Evolutionary conservation across 1,140 invertebrate genomes (phyloP), one percentile per base, ranked within the genome.

Genomic region (Chymomyza costata): DNA sequence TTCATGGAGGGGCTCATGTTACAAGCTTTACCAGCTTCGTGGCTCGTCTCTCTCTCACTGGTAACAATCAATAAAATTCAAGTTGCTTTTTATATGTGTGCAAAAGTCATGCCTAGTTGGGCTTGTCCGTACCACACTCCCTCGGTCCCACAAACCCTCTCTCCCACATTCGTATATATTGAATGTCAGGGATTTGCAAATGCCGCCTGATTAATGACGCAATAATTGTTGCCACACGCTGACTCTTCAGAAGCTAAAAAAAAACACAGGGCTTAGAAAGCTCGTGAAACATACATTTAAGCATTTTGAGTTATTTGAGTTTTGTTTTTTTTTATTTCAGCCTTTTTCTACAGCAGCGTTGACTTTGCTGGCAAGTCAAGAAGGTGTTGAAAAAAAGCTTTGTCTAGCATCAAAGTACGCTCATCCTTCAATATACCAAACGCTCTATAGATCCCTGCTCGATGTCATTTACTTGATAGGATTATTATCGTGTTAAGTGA

Each of bases 201-300:
- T 82, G 63, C 70, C 63, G 66, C 55, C 78, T 82, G 76, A 82
- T 82, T 82, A 82, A 82, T 82, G 76, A 82, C 64, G 70, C 71
- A 82, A 82, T 82, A 82, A 82, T 82, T 82, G 76, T 65, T 71
- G 65, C 52, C 65, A 74, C 51, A 69, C 49, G 61, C 61, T 56
- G 37, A 10, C 32, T n/a, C n/a, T n/a, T n/a, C n/a, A n/a, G n/a
- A 21, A 34, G 18, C 14, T 3, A 34, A 34, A 34, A 14, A 34
- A 13, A 13, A 34, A 8, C 6, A 8, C 11, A 6, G 32, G 13
- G n/a, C 8, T 10, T 5, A 34, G 3, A 34, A 34, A 8, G 21
- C 3, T 25, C 3, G 14, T 3, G 11, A 34, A 7, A 16, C 6
- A 32, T 18, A 13, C 6, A 46, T 10, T n/a, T n/a, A n/a, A n/a